phyloP scores from a whole-genome alignment of 2,113 vertebrate genomes.

The Cromileptes altivelis region DNA sequence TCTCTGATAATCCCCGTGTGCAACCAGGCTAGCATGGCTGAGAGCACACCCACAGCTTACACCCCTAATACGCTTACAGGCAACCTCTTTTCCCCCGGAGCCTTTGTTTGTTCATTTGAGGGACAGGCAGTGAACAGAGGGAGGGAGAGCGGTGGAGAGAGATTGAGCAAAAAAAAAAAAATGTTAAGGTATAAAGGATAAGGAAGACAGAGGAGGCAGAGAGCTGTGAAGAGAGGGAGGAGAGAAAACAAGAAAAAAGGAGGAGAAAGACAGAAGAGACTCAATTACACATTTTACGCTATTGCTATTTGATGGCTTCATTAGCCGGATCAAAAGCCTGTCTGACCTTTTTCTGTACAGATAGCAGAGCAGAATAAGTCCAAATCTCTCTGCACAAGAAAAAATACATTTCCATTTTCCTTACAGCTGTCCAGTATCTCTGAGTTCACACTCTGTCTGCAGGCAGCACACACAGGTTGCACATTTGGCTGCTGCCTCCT shows the following conservation, averaged over 20 bases:
- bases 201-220: not conserved
- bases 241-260: conserved; percentile 25
- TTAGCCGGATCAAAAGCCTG: conserved; percentile 54
- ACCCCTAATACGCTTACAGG: conserved; percentile 75
- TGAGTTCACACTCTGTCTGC: not conserved
- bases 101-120: conserved; percentile 73
- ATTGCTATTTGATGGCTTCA: conserved; percentile 54
- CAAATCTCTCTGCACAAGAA: conserved; percentile 25
- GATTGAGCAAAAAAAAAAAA: not conserved
- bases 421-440: conserved; percentile 7
- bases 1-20: conserved; percentile 69
- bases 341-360: conserved; percentile 30
- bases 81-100: conserved; percentile 52
- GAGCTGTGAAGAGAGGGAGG: conserved; percentile 4
- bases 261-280: conserved; percentile 25
- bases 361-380: conserved; percentile 27
- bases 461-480: not conserved
- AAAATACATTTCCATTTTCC: conserved; percentile 1
- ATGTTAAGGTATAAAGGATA: not conserved
- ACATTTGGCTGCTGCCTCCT: not conserved
- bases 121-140: conserved; percentile 49
- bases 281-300: conserved; percentile 33
- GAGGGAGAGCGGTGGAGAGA: conserved; percentile 24
- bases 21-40: conserved; percentile 57
- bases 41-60: conserved; percentile 70